These are phyloP conservation scores for Sardinella longiceps DNA, from an alignment of 2,797 vertebrate species.

Conservation along the genomic window DNA sequence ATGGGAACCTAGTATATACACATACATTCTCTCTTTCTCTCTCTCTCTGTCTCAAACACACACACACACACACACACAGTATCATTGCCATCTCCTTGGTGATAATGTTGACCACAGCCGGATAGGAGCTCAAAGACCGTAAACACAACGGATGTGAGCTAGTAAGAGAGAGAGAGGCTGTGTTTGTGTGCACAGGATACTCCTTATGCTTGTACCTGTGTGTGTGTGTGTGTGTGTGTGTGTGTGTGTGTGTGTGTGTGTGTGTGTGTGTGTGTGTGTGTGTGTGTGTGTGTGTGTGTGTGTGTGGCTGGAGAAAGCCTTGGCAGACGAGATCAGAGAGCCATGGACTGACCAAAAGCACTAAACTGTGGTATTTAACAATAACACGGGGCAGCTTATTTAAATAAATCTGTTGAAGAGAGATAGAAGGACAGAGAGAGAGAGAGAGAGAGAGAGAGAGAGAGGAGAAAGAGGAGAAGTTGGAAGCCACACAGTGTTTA, in stretches of 20 bases:
- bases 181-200: no score
- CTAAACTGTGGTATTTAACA: slow-evolving; percentile 46
- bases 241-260: slow-evolving; percentile 7
- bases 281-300: background rate
- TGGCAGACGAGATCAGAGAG: slow-evolving; percentile 35
- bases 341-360: slow-evolving; percentile 36
- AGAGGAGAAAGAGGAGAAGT: background rate
- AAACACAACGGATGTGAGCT: slow-evolving; percentile 42
- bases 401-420: slow-evolving; percentile 41
- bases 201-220: no score
- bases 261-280: background rate
- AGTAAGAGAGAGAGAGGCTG: background rate
- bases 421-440: slow-evolving; percentile 30
- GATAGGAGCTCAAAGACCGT: slow-evolving; percentile 28
- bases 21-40: no score
- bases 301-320: slow-evolving; percentile 24
- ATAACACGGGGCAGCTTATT: slow-evolving; percentile 46
- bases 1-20: background rate
- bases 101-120: slow-evolving; percentile 38
- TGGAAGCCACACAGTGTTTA: slow-evolving; percentile 22
- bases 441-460: slow-evolving; percentile 12
- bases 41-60: no score
- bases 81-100: background rate
- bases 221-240: background rate
- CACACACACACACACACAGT: slow-evolving; percentile 16